Base-by-base conservation (phyloP, 92 coral and sea anemone species). In the Zoanthus solanderi region DNA sequence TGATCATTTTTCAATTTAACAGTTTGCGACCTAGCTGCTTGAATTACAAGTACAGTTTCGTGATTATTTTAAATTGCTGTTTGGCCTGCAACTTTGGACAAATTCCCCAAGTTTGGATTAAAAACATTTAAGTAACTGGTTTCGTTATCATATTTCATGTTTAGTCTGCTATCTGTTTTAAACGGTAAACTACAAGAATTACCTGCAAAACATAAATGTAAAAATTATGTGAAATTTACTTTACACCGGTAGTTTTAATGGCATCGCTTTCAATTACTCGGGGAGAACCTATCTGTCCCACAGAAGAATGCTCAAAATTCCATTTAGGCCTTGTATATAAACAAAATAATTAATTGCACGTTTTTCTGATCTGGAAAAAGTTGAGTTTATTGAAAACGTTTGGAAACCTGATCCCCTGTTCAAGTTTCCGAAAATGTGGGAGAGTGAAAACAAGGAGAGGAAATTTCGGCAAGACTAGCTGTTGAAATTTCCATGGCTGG, bases 331-430 rank as follows among this genome's bases (percentile, higher is more conserved):
- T 61, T 15, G 68, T 61, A 61, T 61, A 61, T 16, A 17, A 61
- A 61, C 28, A 61, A 23, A 23, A 23, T 23, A 23, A 23, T 23
- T 23, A 15, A 61, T 61, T 23, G 30, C 68, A 61, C 4, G 28
- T 61, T 61, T 17, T 61, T 16, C 68, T 61, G 68, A 61, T 61
- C 68, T 7, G 29, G 87, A 88, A 29, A 78, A 78, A 28, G 30
- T 78, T 57, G 71, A 37, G 0, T 78, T 78, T 78, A 57, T 78
- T 78, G 83, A 78, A 57, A 78, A 78, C 3, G 56, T 78, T 13
- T 56, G 71, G 50, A 61, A 34, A 18, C 34, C 54, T 15, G 54
- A 78, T 58, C 84, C 69, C 23, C 23, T 78, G 56, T 78, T 78
- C 58, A 13, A 37, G 32, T 78, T 57, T 78, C 84, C 72, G 1